Evolutionary conservation across 2,797 vertebrate species (phyloP).

Genomic region (Cichlasoma orientale): DNA sequence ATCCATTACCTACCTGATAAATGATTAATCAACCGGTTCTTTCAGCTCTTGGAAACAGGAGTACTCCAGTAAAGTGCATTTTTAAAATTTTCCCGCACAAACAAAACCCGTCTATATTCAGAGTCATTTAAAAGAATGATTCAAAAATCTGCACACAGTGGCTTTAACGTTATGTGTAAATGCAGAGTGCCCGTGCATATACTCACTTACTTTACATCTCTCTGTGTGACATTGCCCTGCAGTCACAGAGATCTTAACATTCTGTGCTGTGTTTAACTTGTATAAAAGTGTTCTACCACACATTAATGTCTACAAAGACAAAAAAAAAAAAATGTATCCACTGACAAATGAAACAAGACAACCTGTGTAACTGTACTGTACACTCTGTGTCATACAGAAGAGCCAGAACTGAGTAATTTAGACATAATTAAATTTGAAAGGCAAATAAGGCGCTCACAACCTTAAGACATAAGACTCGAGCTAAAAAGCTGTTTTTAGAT

Average conservation of each 20-base stretch:
- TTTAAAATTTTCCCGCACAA: no score
- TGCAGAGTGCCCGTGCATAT: not conserved
- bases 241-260: conserved; percentile 4
- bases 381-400: conserved; percentile 32
- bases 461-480: conserved; percentile 41
- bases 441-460: conserved; percentile 36
- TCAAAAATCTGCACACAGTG: no score
- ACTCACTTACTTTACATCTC: not conserved
- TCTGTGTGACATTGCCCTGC: not conserved
- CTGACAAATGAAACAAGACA: conserved; percentile 56
- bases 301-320: conserved; percentile 4
- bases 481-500: conserved; percentile 42
- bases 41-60: not conserved
- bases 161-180: not conserved
- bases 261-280: conserved; percentile 14
- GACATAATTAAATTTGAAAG: conserved; percentile 54
- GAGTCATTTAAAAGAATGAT: no score
- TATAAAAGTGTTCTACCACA: conserved; percentile 5
- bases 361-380: conserved; percentile 18
- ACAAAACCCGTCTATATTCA: no score
- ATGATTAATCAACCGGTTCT: not conserved
- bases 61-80: not conserved
- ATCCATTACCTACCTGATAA: not conserved
- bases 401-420: conserved; percentile 28
- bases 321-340: not conserved